A percentile compares a stretch with the other conserved stretches of the same genome.
These are phyloP conservation scores for Archegozetes longisetosus DNA, from an alignment of 1,140 invertebrate genomes.

Conservation along the genomic window DNA sequence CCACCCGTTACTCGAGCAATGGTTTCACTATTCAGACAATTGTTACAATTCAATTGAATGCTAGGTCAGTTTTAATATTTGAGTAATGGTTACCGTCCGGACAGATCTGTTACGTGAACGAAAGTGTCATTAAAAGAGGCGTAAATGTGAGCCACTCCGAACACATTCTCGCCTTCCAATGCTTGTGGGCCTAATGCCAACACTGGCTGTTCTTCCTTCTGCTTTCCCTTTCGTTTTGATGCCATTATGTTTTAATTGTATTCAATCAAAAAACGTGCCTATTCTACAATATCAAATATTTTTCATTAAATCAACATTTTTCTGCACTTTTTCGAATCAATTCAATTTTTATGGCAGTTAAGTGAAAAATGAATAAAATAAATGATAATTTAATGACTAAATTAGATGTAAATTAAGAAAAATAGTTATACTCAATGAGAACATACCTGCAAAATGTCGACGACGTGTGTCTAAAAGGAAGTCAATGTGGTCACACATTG, in stretches of 20 bases:
- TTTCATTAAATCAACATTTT: too few relatives aligned
- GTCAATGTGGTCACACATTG: too few relatives aligned
- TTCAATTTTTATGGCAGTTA: too few relatives aligned
- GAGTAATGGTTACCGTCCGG: slow-evolving; percentile 49
- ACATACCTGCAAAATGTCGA: too few relatives aligned
- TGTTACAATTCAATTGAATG: neutral
- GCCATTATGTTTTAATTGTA: slow-evolving; percentile 48
- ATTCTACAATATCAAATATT: too few relatives aligned
- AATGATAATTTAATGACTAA: too few relatives aligned
- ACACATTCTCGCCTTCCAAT: slow-evolving; percentile 89
- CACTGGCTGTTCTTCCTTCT: slow-evolving; percentile 80
- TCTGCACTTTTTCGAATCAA: too few relatives aligned
- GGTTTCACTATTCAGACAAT: slow-evolving; percentile 56
- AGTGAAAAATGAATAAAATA: too few relatives aligned
- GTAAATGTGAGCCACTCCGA: slow-evolving; percentile 98
- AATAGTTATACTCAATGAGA: too few relatives aligned
- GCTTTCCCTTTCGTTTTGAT: slow-evolving; percentile 82
- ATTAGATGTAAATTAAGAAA: too few relatives aligned
- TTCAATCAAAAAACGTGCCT: neutral
- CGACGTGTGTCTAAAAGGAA: too few relatives aligned
- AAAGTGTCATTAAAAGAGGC: slow-evolving; percentile 99
- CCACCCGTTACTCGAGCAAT: slow-evolving; percentile 96
- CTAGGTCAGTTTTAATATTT: neutral
- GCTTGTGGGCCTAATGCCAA: slow-evolving; percentile 92
- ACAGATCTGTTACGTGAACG: slow-evolving; percentile 97